Base-by-base conservation (phyloP, 2,797 vertebrate genomes). In the Rhinichthys osculus region DNA sequence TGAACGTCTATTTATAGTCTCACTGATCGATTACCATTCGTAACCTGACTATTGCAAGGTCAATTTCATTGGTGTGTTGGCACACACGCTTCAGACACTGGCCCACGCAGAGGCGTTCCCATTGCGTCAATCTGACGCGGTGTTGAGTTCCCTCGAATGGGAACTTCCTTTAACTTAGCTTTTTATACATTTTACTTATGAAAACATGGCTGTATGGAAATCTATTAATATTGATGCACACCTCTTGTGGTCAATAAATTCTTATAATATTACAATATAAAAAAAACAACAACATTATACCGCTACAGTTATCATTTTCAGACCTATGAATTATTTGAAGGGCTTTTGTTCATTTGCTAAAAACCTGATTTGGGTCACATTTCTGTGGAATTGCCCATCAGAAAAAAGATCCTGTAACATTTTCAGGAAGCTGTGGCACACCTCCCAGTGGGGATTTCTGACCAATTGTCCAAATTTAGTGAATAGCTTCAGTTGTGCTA, bases 351-450 rank as follows among this genome's bases (percentile, higher is more conserved):
- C 5, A 21, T 69, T 69, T 69, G 33, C 30, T 69, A 16, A 33
- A 67, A 67, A 67, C 0, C 64, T 2, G 30, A 42, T 42, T 78
- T 42, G 23, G 23, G 3, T 62, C 57, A 78, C 14, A 30, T 40
- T 62, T 78, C 54, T 62, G 23, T 62, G 35, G 23, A 27, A 27
- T 1, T 17, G 35, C 1, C 11, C 52, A 78, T 13, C 35, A 40
- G 23, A 40, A 35, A 40, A 78, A 59, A 40, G 3, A 23, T 38
- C 21, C 73, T 1, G 52, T 38, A 40, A 54, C 7, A 52, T 54
- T 67, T 81, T 38, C 66, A 71, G 47, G 33, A 81, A 81, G 66
- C 23, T 27, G 47, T 70, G 79, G 66, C 33, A 47, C 17, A 67
- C 27, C 42, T 23, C 40, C 47, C 64, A 10, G 7, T 6, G 23